phyloP scores from a whole-genome alignment of 1,140 invertebrate species.

The Gyrodactylus salaris region DNA sequence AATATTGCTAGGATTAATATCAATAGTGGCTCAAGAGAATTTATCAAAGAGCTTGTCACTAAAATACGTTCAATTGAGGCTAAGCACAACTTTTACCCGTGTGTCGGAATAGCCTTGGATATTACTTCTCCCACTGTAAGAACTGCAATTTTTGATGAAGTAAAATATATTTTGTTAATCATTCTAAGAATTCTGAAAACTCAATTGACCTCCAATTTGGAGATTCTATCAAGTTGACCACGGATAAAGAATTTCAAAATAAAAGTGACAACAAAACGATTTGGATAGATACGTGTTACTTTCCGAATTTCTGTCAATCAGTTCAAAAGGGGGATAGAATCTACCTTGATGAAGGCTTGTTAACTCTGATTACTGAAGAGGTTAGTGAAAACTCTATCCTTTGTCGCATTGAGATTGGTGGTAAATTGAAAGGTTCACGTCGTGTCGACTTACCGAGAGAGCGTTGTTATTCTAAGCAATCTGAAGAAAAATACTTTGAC shows the following conservation, averaged over 20 bases:
- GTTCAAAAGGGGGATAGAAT: slow-evolving; percentile 1
- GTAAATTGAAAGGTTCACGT: slow-evolving; percentile 53
- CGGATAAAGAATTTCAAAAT: background rate
- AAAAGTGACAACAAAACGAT: background rate
- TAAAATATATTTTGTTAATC: slow-evolving; percentile 33
- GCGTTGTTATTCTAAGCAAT: slow-evolving; percentile 72
- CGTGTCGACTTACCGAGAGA: slow-evolving; percentile 75
- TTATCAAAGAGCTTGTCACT: background rate
- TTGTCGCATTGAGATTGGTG: slow-evolving; percentile 87
- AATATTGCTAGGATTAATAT: slow-evolving; percentile 87
- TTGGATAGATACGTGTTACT: slow-evolving; percentile 4
- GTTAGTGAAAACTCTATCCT: slow-evolving; percentile 27
- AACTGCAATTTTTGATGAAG: slow-evolving; percentile 60
- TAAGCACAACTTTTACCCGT: slow-evolving; percentile 13
- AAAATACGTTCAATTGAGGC: slow-evolving; percentile 19
- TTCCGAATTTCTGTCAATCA: background rate
- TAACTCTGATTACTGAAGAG: slow-evolving; percentile 48
- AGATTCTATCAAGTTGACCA: background rate
- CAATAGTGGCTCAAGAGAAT: slow-evolving; percentile 78
- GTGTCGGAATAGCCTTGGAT: slow-evolving; percentile 65
- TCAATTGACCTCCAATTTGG: background rate
- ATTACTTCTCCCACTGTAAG: slow-evolving; percentile 88
- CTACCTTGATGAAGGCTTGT: slow-evolving; percentile 83
- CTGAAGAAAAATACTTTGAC: slow-evolving; percentile 80
- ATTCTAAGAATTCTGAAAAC: background rate